These are phyloP conservation scores for Cataglyphis cursor DNA, from an alignment of 2,888 invertebrate genomes.

Conservation along the genomic window DNA sequence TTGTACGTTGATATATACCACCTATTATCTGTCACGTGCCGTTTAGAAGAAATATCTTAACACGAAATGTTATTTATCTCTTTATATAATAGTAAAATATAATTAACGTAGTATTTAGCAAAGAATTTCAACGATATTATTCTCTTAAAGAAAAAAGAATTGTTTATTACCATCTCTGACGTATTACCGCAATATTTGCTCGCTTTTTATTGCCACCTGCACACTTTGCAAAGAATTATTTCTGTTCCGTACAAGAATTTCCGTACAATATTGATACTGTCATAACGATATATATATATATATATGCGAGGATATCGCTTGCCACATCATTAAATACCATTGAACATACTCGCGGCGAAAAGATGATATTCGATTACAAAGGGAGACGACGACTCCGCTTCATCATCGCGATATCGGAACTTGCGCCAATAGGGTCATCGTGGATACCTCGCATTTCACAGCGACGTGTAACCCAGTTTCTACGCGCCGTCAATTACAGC, in stretches of 20 bases:
- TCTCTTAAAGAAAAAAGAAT: neutral
- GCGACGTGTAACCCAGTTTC: conserved; percentile 48
- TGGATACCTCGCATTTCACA: conserved; percentile 23
- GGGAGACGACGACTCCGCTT: conserved; percentile 27
- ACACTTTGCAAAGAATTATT: neutral
- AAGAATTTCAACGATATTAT: conserved; percentile 9
- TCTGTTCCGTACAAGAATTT: neutral
- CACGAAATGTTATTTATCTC: neutral
- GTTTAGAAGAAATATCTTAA: neutral
- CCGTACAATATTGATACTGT: conserved; percentile 11
- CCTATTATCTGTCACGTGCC: too few species aligned
- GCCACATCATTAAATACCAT: conserved; percentile 42
- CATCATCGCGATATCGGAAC: conserved; percentile 34
- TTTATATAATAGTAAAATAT: conserved; percentile 54
- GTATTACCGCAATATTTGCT: neutral
- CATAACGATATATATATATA: neutral
- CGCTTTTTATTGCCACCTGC: neutral
- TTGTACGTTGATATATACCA: neutral
- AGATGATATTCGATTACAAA: conserved; percentile 46
- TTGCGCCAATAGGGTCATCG: conserved; percentile 39
- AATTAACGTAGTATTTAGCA: neutral
- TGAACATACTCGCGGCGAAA: conserved; percentile 34
- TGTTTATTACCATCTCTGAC: neutral
- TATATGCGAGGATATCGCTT: neutral
- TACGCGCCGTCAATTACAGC: conserved; percentile 49